Conservation (phyloP, 2,113 vertebrate species). For the Jacana jacana region DNA sequence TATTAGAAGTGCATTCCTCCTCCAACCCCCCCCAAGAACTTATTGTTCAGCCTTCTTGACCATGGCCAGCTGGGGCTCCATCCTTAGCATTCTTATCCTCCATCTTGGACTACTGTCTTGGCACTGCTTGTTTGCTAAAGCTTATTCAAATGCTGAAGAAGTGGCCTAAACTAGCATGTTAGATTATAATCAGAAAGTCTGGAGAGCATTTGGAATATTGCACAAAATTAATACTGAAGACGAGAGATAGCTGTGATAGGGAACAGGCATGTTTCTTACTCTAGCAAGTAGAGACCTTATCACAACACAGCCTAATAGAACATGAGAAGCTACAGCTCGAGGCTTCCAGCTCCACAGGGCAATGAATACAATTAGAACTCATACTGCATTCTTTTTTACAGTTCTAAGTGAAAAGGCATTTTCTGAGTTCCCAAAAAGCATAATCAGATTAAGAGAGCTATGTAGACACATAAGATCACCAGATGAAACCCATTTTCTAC, state of each 20-base stretch:
- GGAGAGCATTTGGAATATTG: not conserved
- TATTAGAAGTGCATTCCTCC: not conserved
- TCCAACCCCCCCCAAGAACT: too few species aligned
- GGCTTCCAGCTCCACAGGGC: not conserved
- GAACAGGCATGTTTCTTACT: not conserved
- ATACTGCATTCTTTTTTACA: not conserved
- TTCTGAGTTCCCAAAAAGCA: not conserved
- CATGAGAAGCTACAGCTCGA: not conserved
- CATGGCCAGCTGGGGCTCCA: not conserved
- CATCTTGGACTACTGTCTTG: too few species aligned
- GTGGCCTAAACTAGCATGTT: not conserved
- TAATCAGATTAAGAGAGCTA: not conserved
- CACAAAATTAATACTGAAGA: not conserved
- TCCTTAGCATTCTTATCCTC: not conserved
- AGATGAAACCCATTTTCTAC: not conserved
- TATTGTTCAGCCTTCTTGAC: not conserved
- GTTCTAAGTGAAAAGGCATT: constrained; percentile 14
- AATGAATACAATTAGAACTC: not conserved
- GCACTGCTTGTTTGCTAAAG: not conserved
- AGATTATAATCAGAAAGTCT: not conserved
- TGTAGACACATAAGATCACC: not conserved
- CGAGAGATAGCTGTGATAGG: not conserved
- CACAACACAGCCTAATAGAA: not conserved
- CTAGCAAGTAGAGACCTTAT: not conserved
- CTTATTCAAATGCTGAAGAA: not conserved